These are phyloP conservation scores for Sciurus carolinensis DNA, from an alignment of 2,797 vertebrate genomes.

Conservation along the genomic window DNA sequence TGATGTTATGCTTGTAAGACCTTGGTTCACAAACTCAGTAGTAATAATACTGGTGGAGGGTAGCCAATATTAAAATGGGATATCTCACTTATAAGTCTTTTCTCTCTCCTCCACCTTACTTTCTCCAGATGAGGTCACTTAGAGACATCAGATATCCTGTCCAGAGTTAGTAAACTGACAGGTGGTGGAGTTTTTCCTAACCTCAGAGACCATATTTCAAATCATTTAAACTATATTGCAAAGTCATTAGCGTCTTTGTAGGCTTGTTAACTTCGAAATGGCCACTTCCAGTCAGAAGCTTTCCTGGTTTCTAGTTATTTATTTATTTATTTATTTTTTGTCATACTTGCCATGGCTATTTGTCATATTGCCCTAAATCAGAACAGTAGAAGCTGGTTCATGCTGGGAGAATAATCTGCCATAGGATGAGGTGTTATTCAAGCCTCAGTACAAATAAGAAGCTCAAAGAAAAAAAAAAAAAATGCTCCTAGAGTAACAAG, in stretches of 20 bases:
- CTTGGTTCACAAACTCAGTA: slow-evolving; percentile 30
- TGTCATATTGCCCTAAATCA: not conserved
- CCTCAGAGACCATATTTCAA: not conserved
- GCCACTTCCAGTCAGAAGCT: not conserved
- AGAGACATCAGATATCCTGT: not conserved
- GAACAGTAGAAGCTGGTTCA: not conserved
- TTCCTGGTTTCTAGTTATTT: not conserved
- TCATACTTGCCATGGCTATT: not conserved
- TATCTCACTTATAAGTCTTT: slow-evolving; percentile 7
- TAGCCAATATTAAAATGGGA: not conserved
- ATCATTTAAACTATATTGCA: not conserved
- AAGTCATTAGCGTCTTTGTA: not conserved
- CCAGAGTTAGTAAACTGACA: not conserved
- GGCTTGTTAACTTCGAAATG: slow-evolving; percentile 55
- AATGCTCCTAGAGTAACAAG: not conserved
- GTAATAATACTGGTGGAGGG: not conserved
- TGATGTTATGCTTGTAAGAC: slow-evolving; percentile 28
- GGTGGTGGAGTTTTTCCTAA: not conserved
- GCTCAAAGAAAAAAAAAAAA: not conserved
- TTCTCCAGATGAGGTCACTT: not conserved
- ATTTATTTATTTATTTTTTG: not conserved
- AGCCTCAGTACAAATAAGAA: not conserved
- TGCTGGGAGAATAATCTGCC: slow-evolving; percentile 1
- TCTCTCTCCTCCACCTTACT: not conserved
- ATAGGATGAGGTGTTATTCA: not conserved